Base-by-base conservation (phyloP, 2,113 vertebrate species). In the Campylorhamphus procurvoides region DNA sequence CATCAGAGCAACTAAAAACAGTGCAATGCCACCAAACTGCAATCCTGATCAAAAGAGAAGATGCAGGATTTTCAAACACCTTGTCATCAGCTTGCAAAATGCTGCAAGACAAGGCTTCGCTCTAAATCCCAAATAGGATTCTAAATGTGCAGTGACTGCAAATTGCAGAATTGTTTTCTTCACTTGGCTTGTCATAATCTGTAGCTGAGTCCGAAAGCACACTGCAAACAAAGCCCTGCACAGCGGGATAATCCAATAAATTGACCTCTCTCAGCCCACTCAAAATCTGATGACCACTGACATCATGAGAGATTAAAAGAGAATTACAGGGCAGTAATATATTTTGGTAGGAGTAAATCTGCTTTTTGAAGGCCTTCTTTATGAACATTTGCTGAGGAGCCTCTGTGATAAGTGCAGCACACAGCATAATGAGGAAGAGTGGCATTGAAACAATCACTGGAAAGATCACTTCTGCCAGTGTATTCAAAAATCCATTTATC, bases 211-310 rank as follows among this genome's bases (percentile, higher is more conserved):
- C 69, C 94, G 79, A 93, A 93, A 87, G 84, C 87, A 82, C 66
- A 64, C 44, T 58, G 81, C 78, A 76, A 91, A 87, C 62, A 91
- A 92, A 95, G 89, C 81, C 84, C 50, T 72, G 55, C 1, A 2
- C 46, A 71, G 68, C n/a, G 37, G 42, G 66, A 84, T 96, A 95
- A 95, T 87, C 81, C 93, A 96, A 89, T 88, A 82, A 91, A 94
- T 73, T 49, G 53, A 87, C 71, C 63, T 94, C 78, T 85, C 67
- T 66, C 78, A 27, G 40, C 90, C 87, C 94, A 89, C 44, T 94
- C 86, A 76, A 76, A 95, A 95, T 89, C 87, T 96, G 87, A 94
- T 85, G 89, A 91, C 49, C 22, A 53, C 50, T 87, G 84, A 89
- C 91, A 94, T 89, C 49, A 79, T 29, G 77, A 87, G 71, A 94